These are phyloP conservation scores for Saiga tatarica DNA, from an alignment of 2,113 vertebrate species.

Conservation along the genomic window DNA sequence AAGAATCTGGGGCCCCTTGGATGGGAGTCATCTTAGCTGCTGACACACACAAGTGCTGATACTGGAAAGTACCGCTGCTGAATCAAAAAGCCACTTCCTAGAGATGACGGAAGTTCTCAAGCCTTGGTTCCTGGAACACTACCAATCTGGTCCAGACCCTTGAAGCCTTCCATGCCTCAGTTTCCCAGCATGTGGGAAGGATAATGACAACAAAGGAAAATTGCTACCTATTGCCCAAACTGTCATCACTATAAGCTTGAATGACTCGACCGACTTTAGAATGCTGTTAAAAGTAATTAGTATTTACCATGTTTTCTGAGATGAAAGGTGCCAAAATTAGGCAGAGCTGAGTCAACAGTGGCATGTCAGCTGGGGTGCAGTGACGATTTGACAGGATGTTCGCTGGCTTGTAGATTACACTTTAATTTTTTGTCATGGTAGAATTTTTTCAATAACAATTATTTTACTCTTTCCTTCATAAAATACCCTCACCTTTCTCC, in stretches of 20 bases:
- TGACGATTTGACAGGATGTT: neutral
- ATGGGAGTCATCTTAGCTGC: neutral
- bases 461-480: neutral
- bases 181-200: conserved; percentile 6
- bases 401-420: neutral
- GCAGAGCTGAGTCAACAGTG: neutral
- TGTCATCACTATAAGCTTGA: neutral
- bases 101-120: neutral
- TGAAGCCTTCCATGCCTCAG: neutral
- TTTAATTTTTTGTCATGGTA: conserved; percentile 28
- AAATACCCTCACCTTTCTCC: neutral
- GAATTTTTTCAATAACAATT: neutral
- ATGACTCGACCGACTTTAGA: neutral
- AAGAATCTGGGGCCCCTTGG: rapidly evolving
- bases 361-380: neutral
- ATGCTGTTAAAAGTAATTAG: conserved; percentile 28
- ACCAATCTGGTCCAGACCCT: neutral
- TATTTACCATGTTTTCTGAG: conserved; percentile 18
- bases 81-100: conserved; percentile 59
- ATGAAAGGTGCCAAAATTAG: neutral
- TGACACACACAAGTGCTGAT: neutral
- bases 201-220: neutral
- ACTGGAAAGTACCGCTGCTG: neutral
- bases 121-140: conserved; percentile 1
- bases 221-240: neutral